phyloP scores from a whole-genome alignment of 2,113 vertebrate genomes.

The Toxotes chatareus region DNA sequence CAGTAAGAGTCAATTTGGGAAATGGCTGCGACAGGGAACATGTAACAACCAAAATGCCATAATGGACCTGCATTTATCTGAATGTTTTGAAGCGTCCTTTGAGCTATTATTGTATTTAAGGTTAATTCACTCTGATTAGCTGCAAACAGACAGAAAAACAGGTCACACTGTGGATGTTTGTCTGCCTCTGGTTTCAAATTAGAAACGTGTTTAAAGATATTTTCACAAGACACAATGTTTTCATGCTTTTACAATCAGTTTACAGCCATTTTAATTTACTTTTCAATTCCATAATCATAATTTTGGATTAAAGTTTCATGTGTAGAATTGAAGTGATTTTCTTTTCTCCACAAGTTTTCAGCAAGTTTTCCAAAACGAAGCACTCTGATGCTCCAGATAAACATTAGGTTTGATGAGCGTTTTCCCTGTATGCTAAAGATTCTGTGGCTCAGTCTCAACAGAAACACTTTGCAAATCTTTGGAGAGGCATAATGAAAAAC shows the following conservation, averaged over 20 bases:
- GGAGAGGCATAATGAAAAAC: conserved; percentile 54
- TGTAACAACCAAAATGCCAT: conserved; percentile 14
- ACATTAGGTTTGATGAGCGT: conserved; percentile 50
- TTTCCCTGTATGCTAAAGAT: conserved; percentile 44
- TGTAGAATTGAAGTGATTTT: neutral
- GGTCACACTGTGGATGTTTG: conserved; percentile 2
- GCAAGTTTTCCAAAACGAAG: conserved; percentile 14
- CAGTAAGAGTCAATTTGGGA: conserved; percentile 32
- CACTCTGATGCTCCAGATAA: conserved; percentile 37
- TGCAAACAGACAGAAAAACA: conserved; percentile 3
- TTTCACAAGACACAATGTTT: neutral
- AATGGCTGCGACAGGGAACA: conserved; percentile 37
- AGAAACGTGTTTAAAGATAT: neutral
- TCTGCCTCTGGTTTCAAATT: neutral
- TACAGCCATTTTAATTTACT: neutral
- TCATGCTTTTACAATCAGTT: neutral
- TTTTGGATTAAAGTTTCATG: conserved; percentile 29
- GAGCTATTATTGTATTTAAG: conserved; percentile 24
- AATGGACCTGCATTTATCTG: conserved; percentile 36
- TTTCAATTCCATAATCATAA: neutral
- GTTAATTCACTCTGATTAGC: conserved; percentile 32
- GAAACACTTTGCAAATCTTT: conserved; percentile 61
- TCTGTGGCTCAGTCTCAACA: conserved; percentile 34
- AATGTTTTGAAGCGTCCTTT: conserved; percentile 35
- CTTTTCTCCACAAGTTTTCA: conserved; percentile 11